Base-by-base conservation (phyloP, 2,888 invertebrate species). In the Bellardia bayeri region DNA sequence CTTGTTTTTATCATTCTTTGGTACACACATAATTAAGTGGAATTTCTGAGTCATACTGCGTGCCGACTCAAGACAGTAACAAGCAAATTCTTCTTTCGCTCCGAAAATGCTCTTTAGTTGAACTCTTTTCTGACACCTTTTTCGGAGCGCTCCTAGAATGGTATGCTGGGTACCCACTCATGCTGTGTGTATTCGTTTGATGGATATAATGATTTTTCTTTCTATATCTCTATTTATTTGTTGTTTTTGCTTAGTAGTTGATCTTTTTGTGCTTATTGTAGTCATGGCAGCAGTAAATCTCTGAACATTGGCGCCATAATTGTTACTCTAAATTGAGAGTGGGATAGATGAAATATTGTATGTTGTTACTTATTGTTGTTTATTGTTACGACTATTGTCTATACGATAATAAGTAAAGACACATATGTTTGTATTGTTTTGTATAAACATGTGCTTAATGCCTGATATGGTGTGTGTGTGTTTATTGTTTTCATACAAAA, bases 281-380 rank as follows among this genome's bases (percentile, higher is more conserved):
- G 16, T 9, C 23, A n/a, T 9, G 9, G 0, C 16, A 16, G 14
- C 42, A 54, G 5, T 40, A 51, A n/a, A 49, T 66, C 23, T 54
- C 54, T 51, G 23, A 51, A 74, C 33, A 69, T 54, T 78, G 86
- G 78, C 86, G 86, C 86, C 86, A 82, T 68, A 86, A 68, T 66
- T 78, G 78, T 45, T 45, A 45, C 23, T 54, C 6, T 61, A 45
- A 82, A 86, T 56, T 69, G 64, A 37, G 68, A 56, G 40, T 80
- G 68, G 54, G 54, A 54, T 23, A 11, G 54, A 54, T 8, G 11
- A 8, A 42, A n/a, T 64, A 14, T 63, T 23, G 63, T 79, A 78
- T 33, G 30, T 78, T 75, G 64, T 16, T 40, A 5, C 9, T 45
- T 45, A 45, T 78, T 75, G 64, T 16, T 40, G 37, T 45, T 45